phyloP scores from a whole-genome alignment of 1,140 invertebrate genomes.

The Oscheius sp. region DNA sequence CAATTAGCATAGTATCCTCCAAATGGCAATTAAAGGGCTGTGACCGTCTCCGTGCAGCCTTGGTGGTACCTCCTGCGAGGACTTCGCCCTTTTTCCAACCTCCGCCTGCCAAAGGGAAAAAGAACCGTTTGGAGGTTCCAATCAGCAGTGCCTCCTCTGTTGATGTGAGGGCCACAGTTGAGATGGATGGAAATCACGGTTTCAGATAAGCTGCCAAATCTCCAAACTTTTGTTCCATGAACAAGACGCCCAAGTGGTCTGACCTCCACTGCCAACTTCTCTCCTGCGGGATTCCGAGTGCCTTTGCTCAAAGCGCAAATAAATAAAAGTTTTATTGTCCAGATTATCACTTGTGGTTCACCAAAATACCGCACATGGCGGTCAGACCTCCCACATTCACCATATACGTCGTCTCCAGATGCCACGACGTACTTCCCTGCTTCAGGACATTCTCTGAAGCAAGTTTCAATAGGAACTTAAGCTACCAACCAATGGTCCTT shows the following conservation, averaged over 20 bases:
- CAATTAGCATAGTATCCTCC: neutral
- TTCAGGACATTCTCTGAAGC: neutral
- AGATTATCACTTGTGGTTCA: neutral
- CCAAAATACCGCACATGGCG: neutral
- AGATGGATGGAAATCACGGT: neutral
- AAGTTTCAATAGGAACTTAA: neutral
- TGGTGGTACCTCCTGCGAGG: constrained; percentile 1
- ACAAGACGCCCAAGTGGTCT: neutral
- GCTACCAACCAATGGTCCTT: neutral
- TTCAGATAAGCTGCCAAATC: constrained; percentile 17
- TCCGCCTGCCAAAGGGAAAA: constrained; percentile 11
- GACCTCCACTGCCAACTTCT: constrained; percentile 11
- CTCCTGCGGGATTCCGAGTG: constrained; percentile 3
- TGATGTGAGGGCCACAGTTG: constrained; percentile 9
- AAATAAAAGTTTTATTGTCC: neutral
- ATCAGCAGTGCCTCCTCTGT: neutral
- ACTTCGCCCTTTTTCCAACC: constrained; percentile 23
- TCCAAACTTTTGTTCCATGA: neutral
- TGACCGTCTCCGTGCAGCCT: neutral
- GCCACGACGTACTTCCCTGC: constrained; percentile 4
- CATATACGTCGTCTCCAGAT: neutral
- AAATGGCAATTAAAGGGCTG: neutral
- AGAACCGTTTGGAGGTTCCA: neutral
- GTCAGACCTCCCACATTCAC: constrained; percentile 24
- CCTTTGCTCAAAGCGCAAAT: neutral